Evolutionary conservation across 2,888 invertebrate genomes (phyloP), one percentile per base, ranked within the genome.

Genomic region (Anthophora plumipes): DNA sequence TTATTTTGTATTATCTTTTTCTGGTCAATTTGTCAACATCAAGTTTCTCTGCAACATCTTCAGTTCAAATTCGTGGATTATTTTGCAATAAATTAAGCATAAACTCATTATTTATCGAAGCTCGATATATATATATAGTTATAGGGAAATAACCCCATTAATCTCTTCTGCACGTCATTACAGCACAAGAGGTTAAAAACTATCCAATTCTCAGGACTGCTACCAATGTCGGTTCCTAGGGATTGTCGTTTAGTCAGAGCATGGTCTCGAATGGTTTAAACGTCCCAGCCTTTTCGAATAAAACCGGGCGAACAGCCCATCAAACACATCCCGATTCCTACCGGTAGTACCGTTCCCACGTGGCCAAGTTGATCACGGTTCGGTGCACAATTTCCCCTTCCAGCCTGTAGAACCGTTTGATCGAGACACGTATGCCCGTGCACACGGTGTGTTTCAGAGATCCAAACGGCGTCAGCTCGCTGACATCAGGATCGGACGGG

Each of bases 381-480:
- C 52, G 9, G 25, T 46, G 25, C 37, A 20, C 59, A 43, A 64
- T 76, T n/a, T 39, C 37, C 37, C n/a, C n/a, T n/a, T n/a, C n/a
- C n/a, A n/a, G 59, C 0, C 48, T 11, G 37, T 64, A 37, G 39
- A 50, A 63, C 12, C 46, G 60, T 52, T 54, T 55, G 54, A 52
- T 25, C 20, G 48, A 76, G 68, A 25, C 68, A 20, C 37, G 60
- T 20, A 50, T 11, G 63, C 63, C 41, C 55, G 57, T 71, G 55
- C 60, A 37, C 22, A 11, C 63, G 68, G 77, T 90, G 88, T 91
- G 88, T 94, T 94, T 60, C 94, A 96, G 96, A 80, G 96, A 96
- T 92, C 97, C 96, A 37, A 97, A 97, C 92, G 94, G 94, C 84
- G 94, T 93, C 39, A 89, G 88, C 66, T 88, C 89, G 6, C 73